Evolutionary conservation across 2,797 vertebrate species (phyloP), one percentile per base, ranked within the genome.

Genomic region (Anniella stebbinsi): DNA sequence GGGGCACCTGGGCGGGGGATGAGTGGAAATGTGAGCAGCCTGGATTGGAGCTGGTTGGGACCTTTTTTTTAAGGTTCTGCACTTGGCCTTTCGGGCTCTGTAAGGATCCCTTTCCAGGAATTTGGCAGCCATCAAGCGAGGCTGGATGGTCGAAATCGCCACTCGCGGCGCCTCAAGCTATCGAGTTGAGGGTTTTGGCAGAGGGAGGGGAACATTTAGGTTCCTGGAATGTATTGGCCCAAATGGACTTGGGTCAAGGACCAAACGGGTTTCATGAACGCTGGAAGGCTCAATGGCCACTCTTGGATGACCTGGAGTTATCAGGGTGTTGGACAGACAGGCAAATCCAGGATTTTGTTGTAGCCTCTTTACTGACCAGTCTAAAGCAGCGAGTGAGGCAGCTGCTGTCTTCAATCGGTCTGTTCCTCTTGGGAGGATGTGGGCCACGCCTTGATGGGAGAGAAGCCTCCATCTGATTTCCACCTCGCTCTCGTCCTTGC

Each of bases 131-230:
- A 48, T 21, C 9, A 1, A 21, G 28, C 1, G 75, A 12, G 63
- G 36, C 30, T 8, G 17, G 11, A 6, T 18, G 30, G 48, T 38
- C 0, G 17, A 21, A 54, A 72, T 3, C 1, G 8, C 15, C 25
- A 8, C 38, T 67, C 15, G 25, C 25, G 21, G 4, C 48, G 38
- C 81, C 41, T 69, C 7, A 1, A 17, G 91, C 92, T 92, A 91
- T 87, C 90, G 93, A 91, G 89, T 82, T 91, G 94, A 23, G 1
- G 76, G 87, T 9, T 51, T 86, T 84, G 87, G 88, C 92, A 89
- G 92, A 85, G 88, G 91, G 93, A 86, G 54, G 30, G 67, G 88
- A 90, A 76, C 70, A 88, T 80, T 92, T 8, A 33, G 18, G 30
- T 13, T 2, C 21, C 18, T 63, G 60, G 21, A 63, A 63, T 4